Evolutionary conservation across 2,888 invertebrate genomes (phyloP).

Genomic region (Leptinotarsa juncta): DNA sequence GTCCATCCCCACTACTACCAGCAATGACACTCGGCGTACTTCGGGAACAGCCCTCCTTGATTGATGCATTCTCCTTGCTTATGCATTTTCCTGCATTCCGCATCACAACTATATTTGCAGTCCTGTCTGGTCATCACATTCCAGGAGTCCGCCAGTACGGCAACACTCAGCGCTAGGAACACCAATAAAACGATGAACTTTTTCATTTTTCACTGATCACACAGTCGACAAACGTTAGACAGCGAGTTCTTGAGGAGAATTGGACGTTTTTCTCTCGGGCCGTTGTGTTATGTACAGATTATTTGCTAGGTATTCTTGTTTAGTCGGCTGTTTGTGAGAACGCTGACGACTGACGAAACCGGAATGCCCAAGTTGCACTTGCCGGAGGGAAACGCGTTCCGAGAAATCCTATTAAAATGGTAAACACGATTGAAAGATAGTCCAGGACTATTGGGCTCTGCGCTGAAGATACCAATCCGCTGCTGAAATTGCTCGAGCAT

Average conservation of each 20-base stretch:
- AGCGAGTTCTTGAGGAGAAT: not conserved
- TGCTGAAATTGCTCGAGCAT: no score
- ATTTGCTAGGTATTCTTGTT: not conserved
- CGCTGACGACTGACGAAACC: not conserved
- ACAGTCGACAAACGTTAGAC: not conserved
- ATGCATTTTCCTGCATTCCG: slow-evolving; percentile 11
- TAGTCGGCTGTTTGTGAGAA: not conserved
- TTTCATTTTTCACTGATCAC: slow-evolving; percentile 26
- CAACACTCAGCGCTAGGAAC: slow-evolving; percentile 22
- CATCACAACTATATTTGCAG: slow-evolving; percentile 27
- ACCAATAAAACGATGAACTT: slow-evolving; percentile 31
- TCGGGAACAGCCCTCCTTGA: slow-evolving; percentile 40
- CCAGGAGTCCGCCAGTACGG: slow-evolving; percentile 27
- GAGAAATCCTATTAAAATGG: not conserved
- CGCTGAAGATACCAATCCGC: no score
- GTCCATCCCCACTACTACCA: slow-evolving; percentile 14
- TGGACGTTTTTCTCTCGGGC: not conserved
- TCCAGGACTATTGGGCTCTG: not conserved
- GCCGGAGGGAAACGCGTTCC: not conserved
- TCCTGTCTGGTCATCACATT: slow-evolving; percentile 32
- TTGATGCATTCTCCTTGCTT: slow-evolving; percentile 34
- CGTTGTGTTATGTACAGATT: not conserved
- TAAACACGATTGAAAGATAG: not conserved
- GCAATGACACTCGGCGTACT: slow-evolving; percentile 41
- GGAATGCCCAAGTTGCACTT: slow-evolving; percentile 7